Base-by-base conservation (phyloP, 2,113 vertebrate species). In the Ardeotis arabs region DNA sequence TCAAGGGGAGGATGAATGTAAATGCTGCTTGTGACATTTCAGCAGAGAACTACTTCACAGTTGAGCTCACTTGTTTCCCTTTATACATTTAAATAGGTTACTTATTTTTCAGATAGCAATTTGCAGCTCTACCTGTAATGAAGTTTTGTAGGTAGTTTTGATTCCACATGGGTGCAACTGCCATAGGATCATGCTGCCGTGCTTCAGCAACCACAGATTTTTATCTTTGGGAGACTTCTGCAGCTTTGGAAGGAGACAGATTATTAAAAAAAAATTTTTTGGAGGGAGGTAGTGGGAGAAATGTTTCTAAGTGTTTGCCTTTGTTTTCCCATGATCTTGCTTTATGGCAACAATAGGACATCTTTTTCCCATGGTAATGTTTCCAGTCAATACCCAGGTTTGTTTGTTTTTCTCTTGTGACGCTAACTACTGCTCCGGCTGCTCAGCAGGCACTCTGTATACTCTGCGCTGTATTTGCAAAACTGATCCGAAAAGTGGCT, bases 281-380 rank as follows among this genome's bases (percentile, higher is more conserved):
- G 7, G 17, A 5, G 13, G 19, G 24, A 16, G 8, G 35, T 10
- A 41, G 19, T 6, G 10, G 14, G 27, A 64, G 33, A 44, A 85
- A 81, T 27, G 6, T 49, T 82, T 68, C 49, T 64, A 41, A 22
- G 25, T 8, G 0, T 83, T 82, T 55, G 41, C 47, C 74, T 89
- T 91, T 87, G 63, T 69, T 89, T 93, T 87, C 93, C 83, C 89
- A 87, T 63, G 58, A 66, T 88, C 47, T 91, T 84, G 45, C 31
- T 77, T 86, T 49, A 53, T 69, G 41, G 66, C 76, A 92, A 55
- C 47, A 81, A 41, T 9, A 41, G 72, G 76, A 86, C n/a, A 79
- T 90, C 58, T 81, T 84, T 94, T 95, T 86, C 90, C 86, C 88
- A 78, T 55, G 68, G 72, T 77, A 62, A 56, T 52, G 47, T 68